Evolutionary conservation across 2,113 vertebrate genomes (phyloP).

Genomic region (Oreotrochilus melanogaster): DNA sequence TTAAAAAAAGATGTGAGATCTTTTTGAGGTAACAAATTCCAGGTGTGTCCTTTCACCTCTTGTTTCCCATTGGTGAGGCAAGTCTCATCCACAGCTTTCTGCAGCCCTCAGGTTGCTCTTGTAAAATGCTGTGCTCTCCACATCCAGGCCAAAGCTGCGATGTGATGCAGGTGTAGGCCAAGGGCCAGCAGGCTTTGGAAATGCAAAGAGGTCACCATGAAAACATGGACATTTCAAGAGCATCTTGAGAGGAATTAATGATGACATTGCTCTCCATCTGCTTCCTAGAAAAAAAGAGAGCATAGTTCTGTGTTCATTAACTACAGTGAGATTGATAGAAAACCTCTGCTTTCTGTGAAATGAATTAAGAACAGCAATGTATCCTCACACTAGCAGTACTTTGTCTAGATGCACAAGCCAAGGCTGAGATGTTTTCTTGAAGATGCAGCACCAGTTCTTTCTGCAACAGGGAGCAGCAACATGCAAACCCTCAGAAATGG

Average conservation of each 20-base stretch:
- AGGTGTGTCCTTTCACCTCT: neutral
- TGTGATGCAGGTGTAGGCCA: neutral
- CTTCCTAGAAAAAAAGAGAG: neutral
- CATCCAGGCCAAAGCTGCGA: neutral
- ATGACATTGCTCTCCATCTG: neutral
- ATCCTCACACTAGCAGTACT: neutral
- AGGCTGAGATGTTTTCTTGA: neutral
- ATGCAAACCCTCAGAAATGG: neutral
- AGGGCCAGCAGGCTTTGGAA: neutral
- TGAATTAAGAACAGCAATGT: neutral
- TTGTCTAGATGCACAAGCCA: neutral
- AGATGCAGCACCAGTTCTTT: neutral
- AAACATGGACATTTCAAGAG: neutral
- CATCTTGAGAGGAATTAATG: neutral
- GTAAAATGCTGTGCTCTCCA: rapidly evolving
- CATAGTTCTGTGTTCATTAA: neutral
- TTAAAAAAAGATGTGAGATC: neutral
- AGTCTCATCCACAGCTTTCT: neutral
- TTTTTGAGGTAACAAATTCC: neutral
- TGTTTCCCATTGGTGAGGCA: neutral
- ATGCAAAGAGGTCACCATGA: neutral
- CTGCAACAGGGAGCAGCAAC: neutral
- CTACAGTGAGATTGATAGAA: neutral
- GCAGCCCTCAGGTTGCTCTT: neutral
- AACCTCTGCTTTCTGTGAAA: neutral